Base-by-base conservation (phyloP, 2,797 vertebrate species). In the Chromobotia macracanthus region DNA sequence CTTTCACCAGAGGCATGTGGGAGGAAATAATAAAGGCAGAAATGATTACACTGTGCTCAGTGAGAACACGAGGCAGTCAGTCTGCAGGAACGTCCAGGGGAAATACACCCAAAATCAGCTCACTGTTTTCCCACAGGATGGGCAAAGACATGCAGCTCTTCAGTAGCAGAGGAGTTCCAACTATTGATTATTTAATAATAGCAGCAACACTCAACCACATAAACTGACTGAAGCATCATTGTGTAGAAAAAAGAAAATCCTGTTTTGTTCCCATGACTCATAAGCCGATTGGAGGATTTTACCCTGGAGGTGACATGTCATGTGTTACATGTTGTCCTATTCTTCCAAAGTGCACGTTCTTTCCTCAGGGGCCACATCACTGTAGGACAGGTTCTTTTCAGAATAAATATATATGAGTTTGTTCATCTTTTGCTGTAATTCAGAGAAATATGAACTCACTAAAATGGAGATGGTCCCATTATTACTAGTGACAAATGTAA, bases 341-440 rank as follows among this genome's bases (percentile, higher is more conserved):
- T 16, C 16, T 46, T 78, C 72, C 64, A 70, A 71, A 71, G 67
- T 51, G 48, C 48, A 72, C 31, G 31, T 79, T 72, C 35, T 46
- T 81, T 66, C 21, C 75, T 51, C 65, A 67, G 21, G 41, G 78
- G 53, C 65, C 16, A 80, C 55, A 68, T 56, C 65, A 60, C 60
- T 41, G 71, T 68, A 71, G 72, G 56, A 74, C 61, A 60, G n/a
- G 23, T 64, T 48, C 68, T 76, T 80, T 60, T 75, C 64, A 64
- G 56, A 53, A 65, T 78, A 80, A 83, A 81, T 83, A 83, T 75
- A 81, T 75, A 83, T 75, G 75, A 80, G 71, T 83, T 82, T 80
- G 71, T 78, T 77, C 77, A 72, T 66, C 38, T 58, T 53, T 8
- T 31, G 5, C 53, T 41, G 46, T 50, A 76, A 78, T 71, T 38